These are phyloP conservation scores for Melanotaenia trifasciata DNA, from an alignment of 2,797 vertebrate species.

Conservation along the genomic window DNA sequence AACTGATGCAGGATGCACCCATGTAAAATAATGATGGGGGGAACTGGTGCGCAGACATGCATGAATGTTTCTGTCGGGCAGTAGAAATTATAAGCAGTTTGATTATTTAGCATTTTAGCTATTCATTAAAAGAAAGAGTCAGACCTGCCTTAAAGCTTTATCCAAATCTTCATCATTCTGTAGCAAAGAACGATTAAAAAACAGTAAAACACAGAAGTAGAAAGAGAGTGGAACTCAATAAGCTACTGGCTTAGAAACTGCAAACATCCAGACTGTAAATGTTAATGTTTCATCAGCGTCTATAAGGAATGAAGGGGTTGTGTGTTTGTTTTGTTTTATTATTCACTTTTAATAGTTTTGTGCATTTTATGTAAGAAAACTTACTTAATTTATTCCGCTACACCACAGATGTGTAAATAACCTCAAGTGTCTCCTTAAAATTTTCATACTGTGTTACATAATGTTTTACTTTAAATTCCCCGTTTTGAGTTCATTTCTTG, in stretches of 20 bases:
- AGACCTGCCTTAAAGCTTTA: slow-evolving; percentile 1
- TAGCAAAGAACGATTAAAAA: background rate
- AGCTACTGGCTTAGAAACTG: background rate
- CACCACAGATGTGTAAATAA: slow-evolving; percentile 5
- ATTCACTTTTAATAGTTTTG: background rate
- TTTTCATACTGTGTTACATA: background rate
- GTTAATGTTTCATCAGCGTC: background rate
- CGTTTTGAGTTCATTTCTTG: background rate
- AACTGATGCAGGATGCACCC: background rate
- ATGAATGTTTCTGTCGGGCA: background rate
- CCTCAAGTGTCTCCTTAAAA: background rate
- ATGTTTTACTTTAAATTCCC: background rate
- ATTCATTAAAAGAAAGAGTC: background rate
- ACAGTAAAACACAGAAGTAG: too few species aligned
- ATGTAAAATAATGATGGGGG: background rate
- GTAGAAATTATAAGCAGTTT: background rate
- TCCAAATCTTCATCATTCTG: background rate
- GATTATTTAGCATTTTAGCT: background rate
- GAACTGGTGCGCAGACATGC: background rate
- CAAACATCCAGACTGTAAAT: background rate
- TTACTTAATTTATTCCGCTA: background rate
- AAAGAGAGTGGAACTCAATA: background rate
- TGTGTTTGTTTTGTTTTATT: slow-evolving; percentile 3
- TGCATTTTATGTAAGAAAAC: background rate
- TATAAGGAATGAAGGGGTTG: background rate